phyloP scores from a whole-genome alignment of 2,113 vertebrate genomes.

The Suncus etruscus region DNA sequence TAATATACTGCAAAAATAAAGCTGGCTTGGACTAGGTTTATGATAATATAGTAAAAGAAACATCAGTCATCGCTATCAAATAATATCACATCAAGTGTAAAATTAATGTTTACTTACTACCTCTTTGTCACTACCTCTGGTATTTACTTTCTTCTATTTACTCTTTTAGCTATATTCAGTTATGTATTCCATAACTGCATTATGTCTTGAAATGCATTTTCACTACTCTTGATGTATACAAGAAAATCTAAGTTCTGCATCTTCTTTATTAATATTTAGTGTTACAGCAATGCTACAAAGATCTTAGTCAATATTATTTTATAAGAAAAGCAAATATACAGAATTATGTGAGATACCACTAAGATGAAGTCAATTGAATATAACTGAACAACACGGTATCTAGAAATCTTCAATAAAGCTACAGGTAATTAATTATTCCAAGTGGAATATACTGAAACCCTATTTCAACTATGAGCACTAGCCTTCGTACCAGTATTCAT shows the following conservation, averaged over 20 bases:
- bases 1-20: background rate
- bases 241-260: background rate
- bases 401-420: background rate
- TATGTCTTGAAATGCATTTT: background rate
- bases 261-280: background rate
- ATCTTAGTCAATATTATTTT: constrained; percentile 45
- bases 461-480: constrained; percentile 1
- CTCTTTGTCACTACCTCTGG: background rate
- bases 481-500: background rate
- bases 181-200: background rate
- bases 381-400: too few relatives aligned
- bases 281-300: background rate
- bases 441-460: background rate
- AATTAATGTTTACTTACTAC: background rate
- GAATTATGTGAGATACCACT: too few relatives aligned
- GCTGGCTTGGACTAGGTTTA: background rate
- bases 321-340: background rate
- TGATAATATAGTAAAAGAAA: background rate
- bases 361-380: too few relatives aligned
- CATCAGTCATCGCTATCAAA: constrained; percentile 29
- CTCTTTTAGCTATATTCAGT: background rate
- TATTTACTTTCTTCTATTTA: constrained; percentile 13
- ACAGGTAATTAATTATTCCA: constrained; percentile 26
- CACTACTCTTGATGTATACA: background rate
- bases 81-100: background rate